Evolutionary conservation across 1,140 invertebrate genomes (phyloP), one percentile per base, ranked within the genome.

Genomic region (Galleria mellonella): DNA sequence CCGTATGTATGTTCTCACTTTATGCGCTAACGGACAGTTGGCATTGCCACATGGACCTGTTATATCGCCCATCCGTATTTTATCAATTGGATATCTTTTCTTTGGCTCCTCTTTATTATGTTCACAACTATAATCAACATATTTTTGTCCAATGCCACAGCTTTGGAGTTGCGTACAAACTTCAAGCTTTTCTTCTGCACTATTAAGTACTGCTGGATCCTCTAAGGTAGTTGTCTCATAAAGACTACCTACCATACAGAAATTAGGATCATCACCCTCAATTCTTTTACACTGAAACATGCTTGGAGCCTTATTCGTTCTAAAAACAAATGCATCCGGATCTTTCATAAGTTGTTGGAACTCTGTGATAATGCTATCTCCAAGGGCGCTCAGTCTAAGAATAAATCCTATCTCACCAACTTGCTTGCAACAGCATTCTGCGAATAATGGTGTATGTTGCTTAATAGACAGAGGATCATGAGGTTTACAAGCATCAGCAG

Each of bases 31-130:
- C 17, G 67, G 45, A 60, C 82, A 85, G 15, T 78, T 85, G 4
- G 62, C 28, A 59, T 85, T 85, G 32, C 82, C 82, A 62, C 82
- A 85, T 17, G 82, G 75, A 9, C 82, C 79, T 12, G 46, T 64
- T 13, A 85, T 85, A 50, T 85, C 79, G 32, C 79, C 79, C 77
- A 85, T 85, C 44, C 68, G 62, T 10, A 85, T 82, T 46, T 82
- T 85, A 46, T 76, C 56, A 31, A 81, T 77, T 13, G 72, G 57
- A 74, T 81, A 75, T 37, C 36, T 54, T 46, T 70, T 72, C 44
- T 67, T 63, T 28, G 45, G 12, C 15, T 49, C 39, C 13, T 38
- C 29, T 39, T 53, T 50, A 30, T 42, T 47, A 39, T 69, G 65
- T 17, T 64, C 51, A 55, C 73, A 76, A 23, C 38, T 51, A 28